Percentiles rank a stretch among this genome's conserved stretches.
phyloP scores from a whole-genome alignment of 2,797 vertebrate genomes.

The Decapterus maruadsi region DNA sequence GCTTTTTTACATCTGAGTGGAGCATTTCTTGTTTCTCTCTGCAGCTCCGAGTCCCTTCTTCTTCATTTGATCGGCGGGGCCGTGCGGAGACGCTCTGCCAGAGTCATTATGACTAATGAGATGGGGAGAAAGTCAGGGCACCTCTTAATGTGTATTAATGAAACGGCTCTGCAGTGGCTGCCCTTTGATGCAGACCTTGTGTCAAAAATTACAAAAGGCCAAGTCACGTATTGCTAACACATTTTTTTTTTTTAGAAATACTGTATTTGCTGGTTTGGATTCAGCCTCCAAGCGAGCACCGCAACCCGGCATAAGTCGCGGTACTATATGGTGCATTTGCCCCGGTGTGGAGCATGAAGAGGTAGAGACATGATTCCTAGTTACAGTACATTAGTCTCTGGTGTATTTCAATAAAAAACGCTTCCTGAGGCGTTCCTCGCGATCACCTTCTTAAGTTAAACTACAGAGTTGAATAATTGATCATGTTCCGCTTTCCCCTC shows the following conservation, averaged over 20 bases:
- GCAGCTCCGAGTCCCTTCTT: background rate
- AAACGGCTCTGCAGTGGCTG: conserved; percentile 26
- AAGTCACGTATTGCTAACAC: conserved; percentile 1
- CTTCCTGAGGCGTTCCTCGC: conserved; percentile 1
- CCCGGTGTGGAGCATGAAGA: background rate
- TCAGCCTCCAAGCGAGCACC: background rate
- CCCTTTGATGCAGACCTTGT: conserved; percentile 36
- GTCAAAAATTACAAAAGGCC: conserved; percentile 1
- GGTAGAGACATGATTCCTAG: conserved; percentile 25
- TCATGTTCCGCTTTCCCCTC: conserved; percentile 37
- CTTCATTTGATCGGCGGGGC: conserved; percentile 22
- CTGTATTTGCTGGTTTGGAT: conserved; percentile 5
- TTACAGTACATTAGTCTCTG: conserved; percentile 43
- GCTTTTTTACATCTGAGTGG: background rate
- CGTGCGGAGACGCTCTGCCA: background rate
- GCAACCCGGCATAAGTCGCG: background rate
- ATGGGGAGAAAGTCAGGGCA: conserved; percentile 36
- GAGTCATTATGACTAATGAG: conserved; percentile 58
- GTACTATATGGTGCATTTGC: conserved; percentile 4
- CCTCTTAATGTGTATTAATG: conserved; percentile 45
- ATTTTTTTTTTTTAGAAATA: conserved; percentile 1
- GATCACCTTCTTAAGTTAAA: conserved; percentile 37
- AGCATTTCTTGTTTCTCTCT: background rate
- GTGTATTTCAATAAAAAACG: conserved; percentile 30
- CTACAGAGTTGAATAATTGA: conserved; percentile 48